Conservation (phyloP, 2,113 vertebrate genomes). For the Limanda limanda region DNA sequence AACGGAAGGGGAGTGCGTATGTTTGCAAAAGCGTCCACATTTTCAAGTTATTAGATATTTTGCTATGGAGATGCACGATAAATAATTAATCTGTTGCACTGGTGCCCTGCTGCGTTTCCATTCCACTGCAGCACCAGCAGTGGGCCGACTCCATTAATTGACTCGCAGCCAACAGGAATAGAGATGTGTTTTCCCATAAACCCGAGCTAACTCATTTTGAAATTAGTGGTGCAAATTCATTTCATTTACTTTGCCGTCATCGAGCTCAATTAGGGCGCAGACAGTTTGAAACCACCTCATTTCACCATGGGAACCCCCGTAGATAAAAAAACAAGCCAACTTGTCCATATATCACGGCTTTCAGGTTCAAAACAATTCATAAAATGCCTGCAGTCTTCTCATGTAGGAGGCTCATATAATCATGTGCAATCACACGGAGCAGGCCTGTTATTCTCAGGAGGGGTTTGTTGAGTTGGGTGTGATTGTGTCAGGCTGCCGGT, state of each 20-base stretch:
- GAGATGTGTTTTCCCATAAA: slow-evolving; percentile 29
- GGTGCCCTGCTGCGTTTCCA: slow-evolving; percentile 64
- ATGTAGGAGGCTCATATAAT: slow-evolving; percentile 58
- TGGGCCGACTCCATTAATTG: slow-evolving; percentile 47
- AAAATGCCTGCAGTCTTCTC: slow-evolving; percentile 25
- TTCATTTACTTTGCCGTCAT: slow-evolving; percentile 48
- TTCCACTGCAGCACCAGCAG: slow-evolving; percentile 73
- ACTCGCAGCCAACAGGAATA: slow-evolving; percentile 52
- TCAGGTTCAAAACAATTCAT: slow-evolving; percentile 51
- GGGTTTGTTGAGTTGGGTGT: slow-evolving; percentile 69
- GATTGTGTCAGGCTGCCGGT: slow-evolving; percentile 76
- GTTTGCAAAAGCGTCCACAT: slow-evolving; percentile 26
- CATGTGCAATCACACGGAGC: slow-evolving; percentile 68
- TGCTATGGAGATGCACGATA: slow-evolving; percentile 64
- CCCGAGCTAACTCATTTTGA: slow-evolving; percentile 35
- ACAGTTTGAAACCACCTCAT: slow-evolving; percentile 44
- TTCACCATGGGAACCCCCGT: slow-evolving; percentile 14
- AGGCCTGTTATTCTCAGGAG: slow-evolving; percentile 63
- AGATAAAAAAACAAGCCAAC: slow-evolving; percentile 40
- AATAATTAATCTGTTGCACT: slow-evolving; percentile 73
- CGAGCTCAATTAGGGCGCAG: slow-evolving; percentile 45
- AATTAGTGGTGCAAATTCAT: slow-evolving; percentile 51
- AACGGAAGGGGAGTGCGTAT: slow-evolving; percentile 10
- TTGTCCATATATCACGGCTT: slow-evolving; percentile 30
- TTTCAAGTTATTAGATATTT: slow-evolving; percentile 64